phyloP scores from a whole-genome alignment of 2,797 vertebrate genomes.

The Coregonus suidteri region DNA sequence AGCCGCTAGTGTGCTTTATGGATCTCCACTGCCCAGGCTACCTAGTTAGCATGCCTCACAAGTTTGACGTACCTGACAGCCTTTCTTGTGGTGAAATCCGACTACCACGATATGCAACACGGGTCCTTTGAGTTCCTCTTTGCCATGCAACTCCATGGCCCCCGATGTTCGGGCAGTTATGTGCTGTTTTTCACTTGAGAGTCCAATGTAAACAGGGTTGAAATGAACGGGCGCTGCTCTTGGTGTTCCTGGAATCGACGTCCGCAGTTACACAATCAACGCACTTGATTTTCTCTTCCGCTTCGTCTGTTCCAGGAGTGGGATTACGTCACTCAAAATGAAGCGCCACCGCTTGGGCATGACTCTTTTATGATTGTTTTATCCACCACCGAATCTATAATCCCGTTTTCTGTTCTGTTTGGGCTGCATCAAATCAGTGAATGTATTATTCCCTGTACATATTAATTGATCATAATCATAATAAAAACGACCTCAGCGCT shows the following conservation, averaged over 20 bases:
- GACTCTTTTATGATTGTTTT: not conserved
- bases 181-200: conserved; percentile 8
- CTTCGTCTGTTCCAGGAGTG: conserved; percentile 13
- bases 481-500: too few species aligned
- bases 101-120: conserved; percentile 96
- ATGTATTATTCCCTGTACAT: too few species aligned
- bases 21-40: not conserved
- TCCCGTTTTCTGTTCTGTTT: too few species aligned
- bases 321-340: conserved; percentile 29
- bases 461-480: too few species aligned
- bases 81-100: conserved; percentile 97
- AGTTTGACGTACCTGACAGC: conserved; percentile 87
- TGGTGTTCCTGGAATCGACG: not conserved
- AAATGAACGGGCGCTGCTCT: not conserved
- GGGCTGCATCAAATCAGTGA: too few species aligned
- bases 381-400: too few species aligned
- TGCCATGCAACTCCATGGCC: conserved; percentile 78
- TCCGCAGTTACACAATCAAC: conserved; percentile 19
- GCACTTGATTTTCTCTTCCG: conserved; percentile 29
- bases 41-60: conserved; percentile 2
- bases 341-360: not conserved
- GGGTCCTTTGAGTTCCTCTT: conserved; percentile 74
- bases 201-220: conserved; percentile 31
- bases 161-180: not conserved
- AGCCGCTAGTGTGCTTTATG: not conserved